Evolutionary conservation across 2,797 vertebrate species (phyloP).

Genomic region (Hemibagrus guttatus): DNA sequence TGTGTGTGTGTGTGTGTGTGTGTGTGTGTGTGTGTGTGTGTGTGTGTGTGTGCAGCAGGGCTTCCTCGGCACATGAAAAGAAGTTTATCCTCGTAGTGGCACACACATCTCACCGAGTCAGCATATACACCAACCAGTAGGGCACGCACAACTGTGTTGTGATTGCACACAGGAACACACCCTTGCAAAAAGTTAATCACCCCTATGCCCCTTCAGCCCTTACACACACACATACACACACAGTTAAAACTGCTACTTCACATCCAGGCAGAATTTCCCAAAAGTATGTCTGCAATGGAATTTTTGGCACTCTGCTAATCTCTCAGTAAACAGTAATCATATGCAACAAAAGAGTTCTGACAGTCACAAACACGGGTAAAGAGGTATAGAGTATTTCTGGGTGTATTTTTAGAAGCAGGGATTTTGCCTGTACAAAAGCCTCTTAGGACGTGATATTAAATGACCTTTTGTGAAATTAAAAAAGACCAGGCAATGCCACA

Average conservation of each 20-base stretch:
- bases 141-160: constrained; percentile 9
- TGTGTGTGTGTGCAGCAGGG: constrained; percentile 24
- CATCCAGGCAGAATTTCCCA: background rate
- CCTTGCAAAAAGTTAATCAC: background rate
- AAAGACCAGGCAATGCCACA: constrained; percentile 25
- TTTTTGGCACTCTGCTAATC: constrained; percentile 29
- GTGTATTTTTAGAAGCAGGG: constrained; percentile 50
- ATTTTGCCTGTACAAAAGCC: constrained; percentile 50
- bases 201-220: background rate
- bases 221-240: background rate
- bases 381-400: constrained; percentile 44
- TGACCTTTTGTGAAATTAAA: constrained; percentile 47
- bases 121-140: background rate
- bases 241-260: background rate
- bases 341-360: constrained; percentile 45
- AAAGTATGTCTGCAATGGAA: background rate
- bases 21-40: background rate
- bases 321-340: constrained; percentile 44
- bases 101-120: background rate
- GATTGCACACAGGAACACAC: background rate
- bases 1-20: background rate
- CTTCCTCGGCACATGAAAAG: constrained; percentile 45
- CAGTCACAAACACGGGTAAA: constrained; percentile 34
- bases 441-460: constrained; percentile 44
- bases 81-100: background rate